phyloP scores from a whole-genome alignment of 1,140 invertebrate genomes.

The Thalassaphorura encarpata region DNA sequence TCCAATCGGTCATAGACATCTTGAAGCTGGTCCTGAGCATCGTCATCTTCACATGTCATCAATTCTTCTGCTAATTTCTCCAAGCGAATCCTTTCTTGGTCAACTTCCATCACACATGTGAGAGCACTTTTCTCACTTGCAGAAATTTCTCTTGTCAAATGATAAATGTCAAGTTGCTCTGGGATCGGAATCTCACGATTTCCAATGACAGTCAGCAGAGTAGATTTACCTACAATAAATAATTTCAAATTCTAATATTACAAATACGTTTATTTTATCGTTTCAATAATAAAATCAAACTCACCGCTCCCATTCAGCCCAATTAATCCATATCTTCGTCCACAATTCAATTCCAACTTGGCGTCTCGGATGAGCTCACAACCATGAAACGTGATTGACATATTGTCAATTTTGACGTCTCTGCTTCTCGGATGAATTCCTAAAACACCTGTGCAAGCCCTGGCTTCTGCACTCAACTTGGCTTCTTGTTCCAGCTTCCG shows the following conservation, averaged over 20 bases:
- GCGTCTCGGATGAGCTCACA: conserved; percentile 92
- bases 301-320: conserved; percentile 52
- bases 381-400: conserved; percentile 97
- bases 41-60: conserved; percentile 76
- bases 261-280: neutral
- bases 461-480: conserved; percentile 78
- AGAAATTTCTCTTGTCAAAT: conserved; percentile 79
- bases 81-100: conserved; percentile 80
- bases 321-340: conserved; percentile 89
- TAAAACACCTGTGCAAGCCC: conserved; percentile 87
- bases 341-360: conserved; percentile 91
- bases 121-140: conserved; percentile 56
- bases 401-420: conserved; percentile 93
- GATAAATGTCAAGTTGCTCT: conserved; percentile 95
- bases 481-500: conserved; percentile 81
- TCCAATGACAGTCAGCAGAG: conserved; percentile 79
- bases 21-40: conserved; percentile 89
- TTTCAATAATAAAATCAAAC: conserved; percentile 65
- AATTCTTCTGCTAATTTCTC: conserved; percentile 90
- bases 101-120: conserved; percentile 96
- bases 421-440: conserved; percentile 89
- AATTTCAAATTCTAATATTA: neutral
- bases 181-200: conserved; percentile 93
- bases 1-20: conserved; percentile 97
- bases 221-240: conserved; percentile 67